Percentiles rank a stretch among this genome's conserved stretches.
These are phyloP conservation scores for Neosalanx taihuensis DNA, from an alignment of 2,797 vertebrate genomes.

Conservation along the genomic window DNA sequence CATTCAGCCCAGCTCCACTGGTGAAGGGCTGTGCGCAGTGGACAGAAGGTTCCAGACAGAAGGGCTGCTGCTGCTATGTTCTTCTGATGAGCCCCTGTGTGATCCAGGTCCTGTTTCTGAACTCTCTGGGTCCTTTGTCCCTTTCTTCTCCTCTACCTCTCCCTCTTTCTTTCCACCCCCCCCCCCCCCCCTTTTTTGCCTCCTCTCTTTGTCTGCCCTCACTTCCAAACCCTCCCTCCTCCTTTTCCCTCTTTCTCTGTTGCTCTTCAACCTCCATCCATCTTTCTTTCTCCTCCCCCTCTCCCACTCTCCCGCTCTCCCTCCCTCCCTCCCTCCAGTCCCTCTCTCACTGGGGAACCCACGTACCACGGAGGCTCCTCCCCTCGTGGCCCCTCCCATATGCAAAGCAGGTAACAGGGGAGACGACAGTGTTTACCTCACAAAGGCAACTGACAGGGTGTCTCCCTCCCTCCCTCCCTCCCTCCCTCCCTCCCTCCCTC, in stretches of 20 bases:
- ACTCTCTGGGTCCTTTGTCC: conserved; percentile 29
- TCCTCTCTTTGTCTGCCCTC: conserved; percentile 31
- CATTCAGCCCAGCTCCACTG: background rate
- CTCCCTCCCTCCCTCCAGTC: conserved; percentile 18
- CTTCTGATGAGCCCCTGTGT: too few relatives aligned
- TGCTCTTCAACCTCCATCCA: conserved; percentile 2
- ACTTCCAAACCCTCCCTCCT: conserved; percentile 6
- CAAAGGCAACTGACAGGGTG: conserved; percentile 64
- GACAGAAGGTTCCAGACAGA: too few relatives aligned
- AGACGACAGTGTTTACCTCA: conserved; percentile 69
- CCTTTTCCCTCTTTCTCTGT: conserved; percentile 21
- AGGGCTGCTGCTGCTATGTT: too few relatives aligned
- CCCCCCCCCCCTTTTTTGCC: conserved; percentile 21
- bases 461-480: conserved; percentile 3
- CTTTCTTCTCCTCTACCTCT: background rate
- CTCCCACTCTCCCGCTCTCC: conserved; percentile 6
- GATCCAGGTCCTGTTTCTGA: conserved; percentile 2
- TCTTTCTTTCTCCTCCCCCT: conserved; percentile 7
- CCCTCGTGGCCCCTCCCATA: conserved; percentile 47
- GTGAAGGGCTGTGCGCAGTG: background rate
- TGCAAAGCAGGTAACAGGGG: conserved; percentile 77
- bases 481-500: background rate
- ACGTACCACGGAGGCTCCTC: conserved; percentile 60
- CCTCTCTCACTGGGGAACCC: conserved; percentile 61
- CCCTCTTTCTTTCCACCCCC: background rate